Percentiles rank a stretch among this genome's conserved stretches.
Conservation (phyloP, 2,797 vertebrate genomes). For the Gymnothorax javanicus region DNA sequence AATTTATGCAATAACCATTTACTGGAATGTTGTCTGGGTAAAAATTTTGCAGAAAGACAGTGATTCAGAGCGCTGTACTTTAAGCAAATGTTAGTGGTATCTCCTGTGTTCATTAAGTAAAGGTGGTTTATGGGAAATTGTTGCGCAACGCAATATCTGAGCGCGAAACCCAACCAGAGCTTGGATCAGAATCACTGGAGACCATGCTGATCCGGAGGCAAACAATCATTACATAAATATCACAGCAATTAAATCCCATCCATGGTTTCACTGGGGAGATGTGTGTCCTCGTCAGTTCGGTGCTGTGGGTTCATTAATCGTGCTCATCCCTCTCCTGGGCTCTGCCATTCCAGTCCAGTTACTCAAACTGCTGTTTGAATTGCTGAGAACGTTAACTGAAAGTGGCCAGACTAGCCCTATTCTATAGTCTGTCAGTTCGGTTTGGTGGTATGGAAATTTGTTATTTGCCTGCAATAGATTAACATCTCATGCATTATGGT, state of each 20-base stretch:
- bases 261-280: background rate
- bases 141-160: background rate
- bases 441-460: background rate
- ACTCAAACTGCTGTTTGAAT: background rate
- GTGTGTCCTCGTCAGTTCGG: slow-evolving; percentile 13
- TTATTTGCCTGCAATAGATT: background rate
- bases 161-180: background rate
- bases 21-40: background rate
- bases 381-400: background rate
- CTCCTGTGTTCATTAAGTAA: background rate
- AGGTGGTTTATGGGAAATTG: background rate
- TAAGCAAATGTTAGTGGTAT: background rate
- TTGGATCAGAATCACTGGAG: background rate
- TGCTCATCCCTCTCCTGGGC: background rate
- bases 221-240: slow-evolving; percentile 21
- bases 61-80: background rate
- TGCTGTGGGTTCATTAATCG: background rate
- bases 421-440: background rate
- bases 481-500: background rate
- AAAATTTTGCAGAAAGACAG: background rate
- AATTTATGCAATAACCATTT: slow-evolving; percentile 1
- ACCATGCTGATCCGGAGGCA: too few species aligned
- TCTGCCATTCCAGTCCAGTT: background rate
- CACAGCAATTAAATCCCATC: slow-evolving; percentile 2
- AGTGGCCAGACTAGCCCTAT: background rate